phyloP scores from a whole-genome alignment of 2,113 vertebrate genomes.

The Arvicanthis niloticus region DNA sequence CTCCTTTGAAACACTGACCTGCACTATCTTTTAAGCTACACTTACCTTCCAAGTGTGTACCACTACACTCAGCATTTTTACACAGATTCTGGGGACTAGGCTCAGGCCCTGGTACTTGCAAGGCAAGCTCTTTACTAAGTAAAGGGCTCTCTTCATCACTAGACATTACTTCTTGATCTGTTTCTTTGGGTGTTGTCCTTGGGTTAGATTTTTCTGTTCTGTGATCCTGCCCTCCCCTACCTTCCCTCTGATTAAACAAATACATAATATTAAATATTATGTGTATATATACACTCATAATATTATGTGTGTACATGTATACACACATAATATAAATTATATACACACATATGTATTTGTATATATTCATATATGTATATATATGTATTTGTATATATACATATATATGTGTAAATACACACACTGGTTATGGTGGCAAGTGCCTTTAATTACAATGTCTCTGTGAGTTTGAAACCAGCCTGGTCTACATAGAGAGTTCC shows the following conservation, averaged over 20 bases:
- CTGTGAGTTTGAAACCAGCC: neutral
- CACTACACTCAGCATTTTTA: neutral
- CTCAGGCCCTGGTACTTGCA: neutral
- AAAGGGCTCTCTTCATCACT: neutral
- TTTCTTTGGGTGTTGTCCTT: neutral
- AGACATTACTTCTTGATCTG: neutral
- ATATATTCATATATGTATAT: too few relatives aligned
- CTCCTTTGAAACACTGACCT: neutral
- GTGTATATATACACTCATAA: too few relatives aligned
- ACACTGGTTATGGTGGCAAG: neutral
- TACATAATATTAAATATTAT: too few relatives aligned
- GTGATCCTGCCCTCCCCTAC: neutral
- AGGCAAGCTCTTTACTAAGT: neutral
- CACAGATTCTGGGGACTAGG: neutral
- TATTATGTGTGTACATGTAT: too few relatives aligned
- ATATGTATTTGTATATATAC: too few relatives aligned
- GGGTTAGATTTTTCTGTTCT: neutral
- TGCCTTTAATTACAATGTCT: neutral
- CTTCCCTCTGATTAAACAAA: neutral
- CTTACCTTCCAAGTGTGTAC: neutral
- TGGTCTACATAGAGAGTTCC: neutral
- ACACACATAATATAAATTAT: too few relatives aligned
- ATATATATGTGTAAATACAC: too few relatives aligned
- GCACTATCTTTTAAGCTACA: neutral
- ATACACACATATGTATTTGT: too few relatives aligned